These are phyloP conservation scores for Odiellus spinosus DNA, from an alignment of 2,888 invertebrate genomes.

Conservation along the genomic window DNA sequence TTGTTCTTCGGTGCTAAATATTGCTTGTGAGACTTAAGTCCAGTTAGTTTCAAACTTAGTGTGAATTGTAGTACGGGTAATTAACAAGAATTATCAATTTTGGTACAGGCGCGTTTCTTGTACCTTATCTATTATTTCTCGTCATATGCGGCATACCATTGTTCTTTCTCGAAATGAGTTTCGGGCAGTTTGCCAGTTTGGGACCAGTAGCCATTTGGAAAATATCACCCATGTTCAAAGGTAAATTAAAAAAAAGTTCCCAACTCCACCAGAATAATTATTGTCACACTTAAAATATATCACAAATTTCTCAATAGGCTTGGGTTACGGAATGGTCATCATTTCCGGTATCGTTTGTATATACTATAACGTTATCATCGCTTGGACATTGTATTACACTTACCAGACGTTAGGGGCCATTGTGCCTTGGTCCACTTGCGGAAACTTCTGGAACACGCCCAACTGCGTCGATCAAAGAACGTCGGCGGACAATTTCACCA, in stretches of 20 bases:
- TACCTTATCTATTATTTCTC: slow-evolving; percentile 87
- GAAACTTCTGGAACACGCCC: slow-evolving; percentile 86
- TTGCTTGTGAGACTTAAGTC: no score
- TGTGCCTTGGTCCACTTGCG: slow-evolving; percentile 84
- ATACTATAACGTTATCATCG: slow-evolving; percentile 94
- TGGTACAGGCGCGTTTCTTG: slow-evolving; percentile 75
- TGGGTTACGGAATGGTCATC: slow-evolving; percentile 94
- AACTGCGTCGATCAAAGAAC: slow-evolving; percentile 62
- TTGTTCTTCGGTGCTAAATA: no score
- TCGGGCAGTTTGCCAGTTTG: slow-evolving; percentile 94
- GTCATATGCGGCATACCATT: slow-evolving; percentile 92
- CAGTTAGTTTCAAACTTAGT: no score
- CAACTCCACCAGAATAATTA: no score
- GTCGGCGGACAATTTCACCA: no score
- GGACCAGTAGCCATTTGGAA: slow-evolving; percentile 95
- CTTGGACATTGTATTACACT: slow-evolving; percentile 97
- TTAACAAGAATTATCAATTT: no score
- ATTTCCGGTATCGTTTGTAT: slow-evolving; percentile 99
- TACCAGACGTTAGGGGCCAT: slow-evolving; percentile 42
- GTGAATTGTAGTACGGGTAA: no score
- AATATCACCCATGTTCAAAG: slow-evolving; percentile 96
- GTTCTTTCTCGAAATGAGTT: slow-evolving; percentile 94
- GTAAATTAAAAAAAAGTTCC: no score
- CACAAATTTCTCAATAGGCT: slow-evolving; percentile 51
- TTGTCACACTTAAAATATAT: no score